Conservation (phyloP, 2,888 invertebrate species). For the Chrysotoxum bicinctum region DNA sequence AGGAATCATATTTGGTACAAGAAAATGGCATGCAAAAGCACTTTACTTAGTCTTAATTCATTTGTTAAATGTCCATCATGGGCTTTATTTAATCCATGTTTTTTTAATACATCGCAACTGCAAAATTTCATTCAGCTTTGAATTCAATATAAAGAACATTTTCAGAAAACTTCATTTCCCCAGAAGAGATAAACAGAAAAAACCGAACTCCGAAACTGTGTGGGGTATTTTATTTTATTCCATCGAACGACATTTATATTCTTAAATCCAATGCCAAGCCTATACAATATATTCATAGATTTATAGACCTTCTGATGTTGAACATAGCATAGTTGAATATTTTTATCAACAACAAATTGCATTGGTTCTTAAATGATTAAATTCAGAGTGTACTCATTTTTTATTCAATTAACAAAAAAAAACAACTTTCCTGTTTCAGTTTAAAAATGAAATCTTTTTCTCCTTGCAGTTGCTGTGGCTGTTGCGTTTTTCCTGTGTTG, state of each 20-base stretch:
- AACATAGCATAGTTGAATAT: background rate
- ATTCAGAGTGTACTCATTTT: background rate
- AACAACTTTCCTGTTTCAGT: background rate
- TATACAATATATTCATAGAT: background rate
- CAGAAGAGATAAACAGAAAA: too few species aligned
- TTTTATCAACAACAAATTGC: background rate
- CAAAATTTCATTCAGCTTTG: too few species aligned
- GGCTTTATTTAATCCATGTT: too few species aligned
- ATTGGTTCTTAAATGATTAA: background rate
- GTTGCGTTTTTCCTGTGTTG: conserved; percentile 92
- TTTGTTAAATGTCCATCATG: too few species aligned
- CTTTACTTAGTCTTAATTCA: too few species aligned
- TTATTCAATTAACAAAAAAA: background rate
- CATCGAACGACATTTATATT: background rate
- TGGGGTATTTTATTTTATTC: background rate
- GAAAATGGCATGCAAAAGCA: too few species aligned
- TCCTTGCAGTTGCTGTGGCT: conserved; percentile 89
- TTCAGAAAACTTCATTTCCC: background rate
- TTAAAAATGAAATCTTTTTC: conserved; percentile 45
- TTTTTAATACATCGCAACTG: too few species aligned
- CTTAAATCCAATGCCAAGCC: background rate
- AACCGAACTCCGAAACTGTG: background rate
- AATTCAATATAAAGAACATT: too few species aligned
- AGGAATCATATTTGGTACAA: too few species aligned
- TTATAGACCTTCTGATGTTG: background rate